Evolutionary conservation across 2,797 vertebrate genomes (phyloP).

Genomic region (Alauda arvensis): DNA sequence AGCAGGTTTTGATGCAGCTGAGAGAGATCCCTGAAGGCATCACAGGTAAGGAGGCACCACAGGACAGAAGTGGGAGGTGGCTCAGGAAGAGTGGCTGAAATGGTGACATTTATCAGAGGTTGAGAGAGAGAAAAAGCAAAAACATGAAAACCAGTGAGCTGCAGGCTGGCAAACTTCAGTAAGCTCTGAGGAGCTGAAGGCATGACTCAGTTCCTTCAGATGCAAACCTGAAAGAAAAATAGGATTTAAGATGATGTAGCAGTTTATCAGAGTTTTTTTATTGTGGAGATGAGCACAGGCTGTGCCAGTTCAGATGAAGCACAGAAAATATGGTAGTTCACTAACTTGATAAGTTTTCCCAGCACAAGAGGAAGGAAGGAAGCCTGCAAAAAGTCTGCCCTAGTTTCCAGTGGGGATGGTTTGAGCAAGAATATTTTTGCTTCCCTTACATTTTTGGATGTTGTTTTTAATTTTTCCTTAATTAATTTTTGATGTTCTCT

Average conservation of each 20-base stretch:
- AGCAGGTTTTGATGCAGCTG: neutral
- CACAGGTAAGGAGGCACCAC: neutral
- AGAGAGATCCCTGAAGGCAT: neutral
- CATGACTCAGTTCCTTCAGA: neutral
- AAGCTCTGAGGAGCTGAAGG: neutral
- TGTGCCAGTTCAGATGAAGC: neutral
- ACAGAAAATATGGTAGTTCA: neutral
- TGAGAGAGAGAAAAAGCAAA: neutral
- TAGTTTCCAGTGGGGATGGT: neutral
- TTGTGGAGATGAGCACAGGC: neutral
- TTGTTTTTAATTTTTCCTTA: neutral
- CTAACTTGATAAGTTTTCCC: neutral
- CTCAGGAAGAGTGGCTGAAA: neutral
- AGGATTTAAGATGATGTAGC: neutral
- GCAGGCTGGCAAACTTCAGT: neutral
- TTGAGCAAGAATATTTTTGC: neutral
- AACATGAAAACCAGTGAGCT: neutral
- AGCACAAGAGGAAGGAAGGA: conserved; percentile 18
- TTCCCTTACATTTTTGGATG: neutral
- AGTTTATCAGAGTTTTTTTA: neutral
- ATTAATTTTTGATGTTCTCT: neutral
- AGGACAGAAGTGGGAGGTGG: neutral
- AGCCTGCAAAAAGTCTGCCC: conserved; percentile 8
- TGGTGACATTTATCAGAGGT: neutral
- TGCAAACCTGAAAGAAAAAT: neutral